These are phyloP conservation scores for Tiliqua scincoides DNA, from an alignment of 2,113 vertebrate genomes.

Conservation along the genomic window DNA sequence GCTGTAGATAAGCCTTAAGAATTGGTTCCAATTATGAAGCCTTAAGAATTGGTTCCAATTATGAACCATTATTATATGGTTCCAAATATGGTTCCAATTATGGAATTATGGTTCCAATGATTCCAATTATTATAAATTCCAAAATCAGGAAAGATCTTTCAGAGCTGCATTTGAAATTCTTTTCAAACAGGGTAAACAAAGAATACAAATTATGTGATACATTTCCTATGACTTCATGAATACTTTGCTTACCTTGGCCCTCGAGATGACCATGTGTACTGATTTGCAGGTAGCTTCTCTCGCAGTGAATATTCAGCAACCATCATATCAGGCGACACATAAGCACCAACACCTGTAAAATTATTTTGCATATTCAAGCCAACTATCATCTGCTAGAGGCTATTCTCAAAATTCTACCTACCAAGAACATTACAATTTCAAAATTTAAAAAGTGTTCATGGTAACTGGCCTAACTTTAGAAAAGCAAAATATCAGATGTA, in stretches of 20 bases:
- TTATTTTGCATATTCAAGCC: neutral
- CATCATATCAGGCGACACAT: constrained; percentile 99
- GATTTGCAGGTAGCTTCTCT: constrained; percentile 96
- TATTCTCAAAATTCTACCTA: neutral
- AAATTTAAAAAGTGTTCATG: neutral
- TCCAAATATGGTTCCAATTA: too few species aligned
- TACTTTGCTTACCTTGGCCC: constrained; percentile 83
- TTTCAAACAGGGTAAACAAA: neutral
- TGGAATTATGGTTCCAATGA: too few species aligned
- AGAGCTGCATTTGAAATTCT: neutral
- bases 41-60: too few species aligned
- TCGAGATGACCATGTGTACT: constrained; percentile 98
- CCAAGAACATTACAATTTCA: neutral
- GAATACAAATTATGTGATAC: neutral
- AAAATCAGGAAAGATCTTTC: neutral
- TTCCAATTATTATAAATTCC: too few species aligned
- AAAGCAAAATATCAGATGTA: neutral
- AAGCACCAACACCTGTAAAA: constrained; percentile 91
- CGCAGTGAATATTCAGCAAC: constrained; percentile 96
- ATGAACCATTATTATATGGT: too few species aligned
- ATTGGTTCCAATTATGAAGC: neutral
- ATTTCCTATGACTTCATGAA: neutral
- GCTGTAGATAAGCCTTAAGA: neutral
- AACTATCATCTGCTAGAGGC: neutral
- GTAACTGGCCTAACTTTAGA: too few species aligned